Evolutionary conservation across 2,888 invertebrate species (phyloP).

Genomic region (Carpatolechia fugitivella): DNA sequence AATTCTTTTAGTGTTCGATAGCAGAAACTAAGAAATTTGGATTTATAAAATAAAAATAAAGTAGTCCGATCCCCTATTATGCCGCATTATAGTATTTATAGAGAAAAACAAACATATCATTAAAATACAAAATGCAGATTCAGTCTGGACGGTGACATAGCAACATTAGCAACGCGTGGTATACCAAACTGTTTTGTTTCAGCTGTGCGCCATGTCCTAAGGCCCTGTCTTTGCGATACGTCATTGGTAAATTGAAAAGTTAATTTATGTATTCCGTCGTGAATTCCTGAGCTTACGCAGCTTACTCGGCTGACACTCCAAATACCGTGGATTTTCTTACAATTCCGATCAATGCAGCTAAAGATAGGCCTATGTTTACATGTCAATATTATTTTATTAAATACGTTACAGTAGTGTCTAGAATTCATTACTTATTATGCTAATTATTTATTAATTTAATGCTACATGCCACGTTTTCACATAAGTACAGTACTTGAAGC

Average conservation of each 20-base stretch:
- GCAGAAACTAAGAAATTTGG: no score
- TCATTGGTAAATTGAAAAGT: conserved; percentile 68
- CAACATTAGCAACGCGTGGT: no score
- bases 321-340: conserved; percentile 46
- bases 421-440: no score
- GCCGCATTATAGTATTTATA: no score
- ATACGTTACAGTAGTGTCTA: no score
- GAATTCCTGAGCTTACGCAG: conserved; percentile 45
- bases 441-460: no score
- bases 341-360: conserved; percentile 30
- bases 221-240: conserved; percentile 52
- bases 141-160: no score
- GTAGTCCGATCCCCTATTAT: no score
- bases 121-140: not conserved
- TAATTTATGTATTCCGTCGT: conserved; percentile 58
- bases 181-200: not conserved
- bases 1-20: no score
- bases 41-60: no score
- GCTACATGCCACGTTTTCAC: no score
- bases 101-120: not conserved
- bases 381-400: not conserved
- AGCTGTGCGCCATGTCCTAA: not conserved
- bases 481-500: conserved; percentile 9
- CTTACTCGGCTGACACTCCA: conserved; percentile 49
- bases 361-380: not conserved